Base-by-base conservation (phyloP, 1,140 invertebrate species). In the Drosophila eugracilis region DNA sequence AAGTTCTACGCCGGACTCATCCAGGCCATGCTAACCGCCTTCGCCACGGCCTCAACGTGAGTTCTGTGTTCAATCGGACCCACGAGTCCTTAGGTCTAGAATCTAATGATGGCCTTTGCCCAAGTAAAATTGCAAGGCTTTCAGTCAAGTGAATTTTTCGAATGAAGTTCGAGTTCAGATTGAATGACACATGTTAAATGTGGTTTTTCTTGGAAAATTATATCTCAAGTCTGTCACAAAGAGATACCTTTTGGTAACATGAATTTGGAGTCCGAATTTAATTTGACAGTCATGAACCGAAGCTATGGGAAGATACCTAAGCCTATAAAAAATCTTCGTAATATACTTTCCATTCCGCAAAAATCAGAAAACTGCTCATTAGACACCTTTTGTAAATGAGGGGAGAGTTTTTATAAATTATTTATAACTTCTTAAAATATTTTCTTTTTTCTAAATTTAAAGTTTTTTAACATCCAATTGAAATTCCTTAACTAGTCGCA, bases 31-130 rank as follows among this genome's bases (percentile, higher is more conserved):
- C 93, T 99, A 34, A 98, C 97, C 58, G 97, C 96, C 42, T 97
- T 98, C 91, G 97, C 97, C 65, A 97, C 97, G 57, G 97, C 97
- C 83, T 98, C 97, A 91, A 97, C 97, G 96, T 97, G 94, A 96
- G 95, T 55, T 78, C 47, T 28, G 48, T 48, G 59, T 69, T 59
- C 44, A 75, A 32, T 80, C 48, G 24, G 22, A 15, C 9, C 7
- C 10, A 17, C 17, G 14, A 15, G 22, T 26, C 14, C 24, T 45
- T 57, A 63, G n/a, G 21, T 15, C 10, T 21, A 26, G 7, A 21
- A 41, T 41, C 10, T 41, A 19, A n/a, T 42, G 26, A 22, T 30
- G 24, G 26, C n/a, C 28, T 52, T 48, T 21, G 6, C 9, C n/a
- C 5, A 15, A 21, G 19, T 1, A 12, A 15, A 22, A 21, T 5